Conservation (phyloP, 2,113 vertebrate genomes). For the Thalassoma bifasciatum region DNA sequence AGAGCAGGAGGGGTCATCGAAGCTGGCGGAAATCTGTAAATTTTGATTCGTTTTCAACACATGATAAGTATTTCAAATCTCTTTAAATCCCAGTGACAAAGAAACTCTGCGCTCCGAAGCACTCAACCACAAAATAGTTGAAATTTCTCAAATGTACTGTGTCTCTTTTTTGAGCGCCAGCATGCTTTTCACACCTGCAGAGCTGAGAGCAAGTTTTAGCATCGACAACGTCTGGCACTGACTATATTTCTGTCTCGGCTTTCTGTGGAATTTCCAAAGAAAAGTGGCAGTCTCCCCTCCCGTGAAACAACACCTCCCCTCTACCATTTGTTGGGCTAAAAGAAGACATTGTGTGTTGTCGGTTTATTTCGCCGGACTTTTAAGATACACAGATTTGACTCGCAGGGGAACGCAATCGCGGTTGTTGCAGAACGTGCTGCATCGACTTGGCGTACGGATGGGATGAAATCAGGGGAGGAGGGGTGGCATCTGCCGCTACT, state of each 20-base stretch:
- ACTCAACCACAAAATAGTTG: slow-evolving; percentile 11
- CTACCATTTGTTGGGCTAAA: background rate
- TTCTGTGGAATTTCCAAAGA: slow-evolving; percentile 3
- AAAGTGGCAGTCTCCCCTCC: slow-evolving; percentile 10
- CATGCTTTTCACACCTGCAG: slow-evolving; percentile 37
- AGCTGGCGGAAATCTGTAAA: background rate
- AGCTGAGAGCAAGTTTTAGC: slow-evolving; percentile 9
- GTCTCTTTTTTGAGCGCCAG: slow-evolving; percentile 13
- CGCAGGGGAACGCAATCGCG: slow-evolving; percentile 22
- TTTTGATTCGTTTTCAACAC: background rate
- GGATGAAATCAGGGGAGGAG: slow-evolving; percentile 49
- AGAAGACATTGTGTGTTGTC: background rate
- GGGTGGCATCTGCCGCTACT: slow-evolving; percentile 69
- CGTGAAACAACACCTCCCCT: slow-evolving; percentile 6
- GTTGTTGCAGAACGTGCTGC: slow-evolving; percentile 39
- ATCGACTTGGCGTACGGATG: slow-evolving; percentile 29
- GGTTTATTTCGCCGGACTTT: background rate
- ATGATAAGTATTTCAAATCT: background rate
- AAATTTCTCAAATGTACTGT: background rate
- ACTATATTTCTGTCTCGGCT: slow-evolving; percentile 13
- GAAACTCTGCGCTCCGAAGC: background rate
- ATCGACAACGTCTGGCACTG: slow-evolving; percentile 3
- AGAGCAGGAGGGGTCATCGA: slow-evolving; percentile 28
- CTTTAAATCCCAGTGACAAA: background rate
- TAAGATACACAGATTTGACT: slow-evolving; percentile 8